Conservation (phyloP, 2,888 invertebrate species). For the Sesia bembeciformis region DNA sequence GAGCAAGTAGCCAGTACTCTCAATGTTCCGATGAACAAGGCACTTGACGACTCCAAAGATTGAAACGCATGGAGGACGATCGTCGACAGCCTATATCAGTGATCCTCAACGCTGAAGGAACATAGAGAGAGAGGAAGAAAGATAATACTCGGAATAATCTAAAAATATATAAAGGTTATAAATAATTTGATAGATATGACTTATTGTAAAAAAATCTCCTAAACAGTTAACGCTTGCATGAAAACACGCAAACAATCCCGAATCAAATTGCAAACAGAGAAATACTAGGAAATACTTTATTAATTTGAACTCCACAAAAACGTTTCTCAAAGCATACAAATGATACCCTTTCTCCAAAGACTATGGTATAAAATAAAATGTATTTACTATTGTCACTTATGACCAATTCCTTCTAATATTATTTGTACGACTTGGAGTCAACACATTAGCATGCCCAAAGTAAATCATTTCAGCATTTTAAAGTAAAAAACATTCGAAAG, state of each 20-base stretch:
- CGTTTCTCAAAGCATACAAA: background rate
- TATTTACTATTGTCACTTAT: too few species aligned
- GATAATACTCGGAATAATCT: too few species aligned
- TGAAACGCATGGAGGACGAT: too few species aligned
- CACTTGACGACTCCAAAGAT: too few species aligned
- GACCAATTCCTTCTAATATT: constrained; percentile 9
- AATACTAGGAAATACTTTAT: constrained; percentile 41
- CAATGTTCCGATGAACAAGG: too few species aligned
- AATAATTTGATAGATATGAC: too few species aligned
- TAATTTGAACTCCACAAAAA: constrained; percentile 36
- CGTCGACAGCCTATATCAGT: background rate
- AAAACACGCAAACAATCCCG: constrained; percentile 13
- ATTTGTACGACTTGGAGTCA: constrained; percentile 30
- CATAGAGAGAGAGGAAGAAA: too few species aligned
- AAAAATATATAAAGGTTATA: too few species aligned
- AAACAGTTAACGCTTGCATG: too few species aligned
- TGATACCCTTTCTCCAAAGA: background rate
- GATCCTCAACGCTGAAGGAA: background rate
- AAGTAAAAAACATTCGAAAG: constrained; percentile 25
- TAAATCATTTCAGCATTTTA: constrained; percentile 55
- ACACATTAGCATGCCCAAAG: constrained; percentile 45
- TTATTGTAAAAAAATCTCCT: too few species aligned
- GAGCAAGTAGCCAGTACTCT: too few species aligned
- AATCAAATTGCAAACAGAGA: constrained; percentile 40
- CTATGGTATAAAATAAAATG: too few species aligned